Base-by-base conservation (phyloP, 2,797 vertebrate species). In the Gymnothorax javanicus region DNA sequence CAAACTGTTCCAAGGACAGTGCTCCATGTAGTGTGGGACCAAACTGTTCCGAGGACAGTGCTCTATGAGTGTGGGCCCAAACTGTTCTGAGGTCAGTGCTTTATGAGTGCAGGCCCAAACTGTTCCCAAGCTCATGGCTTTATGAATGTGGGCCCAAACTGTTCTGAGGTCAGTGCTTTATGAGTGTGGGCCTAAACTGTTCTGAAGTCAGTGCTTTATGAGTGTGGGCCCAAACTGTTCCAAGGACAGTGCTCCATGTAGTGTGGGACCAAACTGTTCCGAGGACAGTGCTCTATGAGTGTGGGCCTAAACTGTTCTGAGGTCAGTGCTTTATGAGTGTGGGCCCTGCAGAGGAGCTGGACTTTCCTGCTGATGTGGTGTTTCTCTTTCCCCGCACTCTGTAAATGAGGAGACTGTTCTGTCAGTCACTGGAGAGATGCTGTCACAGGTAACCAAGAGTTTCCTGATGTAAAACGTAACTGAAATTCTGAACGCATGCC, bases 371-470 rank as follows among this genome's bases (percentile, higher is more conserved):
- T 95, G 94, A 95, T 95, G 15, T 93, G 86, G 23, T 94, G 94
- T 96, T 95, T 96, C 93, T 96, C 95, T 94, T 93, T 52, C 93
- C 94, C 94, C 94, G 93, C 94, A 93, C 92, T 95, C 95, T 95
- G 94, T 95, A 52, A 96, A 94, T 95, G 93, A 43, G 94, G 95
- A 91, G 95, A 94, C 33, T 50, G 73, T 77, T 50, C 13, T 97
- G 87, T 97, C 96, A 96, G 95, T 96, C 95, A 96, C 95, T 96
- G 95, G 95, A 96, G 96, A 98, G 98, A 97, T 98, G 98, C 98
- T 43, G 33, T 43, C 33, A 97, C 94, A 90, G 90, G 87, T 92
- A 91, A 91, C 91, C 92, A 90, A 90, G 91, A 94, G 89, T 91
- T 93, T 91, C 89, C 92, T 95, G 96, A 93, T 90, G 93, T 91